A percentile compares a stretch with the other conserved stretches of the same genome.
phyloP scores from a whole-genome alignment of 2,888 invertebrate species.

The Pinctada fucata region DNA sequence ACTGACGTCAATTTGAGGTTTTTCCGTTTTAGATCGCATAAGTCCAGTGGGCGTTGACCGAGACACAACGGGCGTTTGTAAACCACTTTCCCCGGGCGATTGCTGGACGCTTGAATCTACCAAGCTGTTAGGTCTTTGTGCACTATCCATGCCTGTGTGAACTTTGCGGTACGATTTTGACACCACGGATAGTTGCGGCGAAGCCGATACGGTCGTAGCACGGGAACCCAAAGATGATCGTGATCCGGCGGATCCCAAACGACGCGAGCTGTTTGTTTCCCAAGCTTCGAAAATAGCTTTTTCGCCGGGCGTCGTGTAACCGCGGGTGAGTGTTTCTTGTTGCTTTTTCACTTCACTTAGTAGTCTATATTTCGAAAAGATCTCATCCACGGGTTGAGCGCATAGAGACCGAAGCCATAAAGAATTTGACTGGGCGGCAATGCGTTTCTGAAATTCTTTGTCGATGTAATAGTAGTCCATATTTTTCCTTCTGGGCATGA shows the following conservation, averaged over 20 bases:
- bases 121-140: slow-evolving; percentile 17
- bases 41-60: slow-evolving; percentile 17
- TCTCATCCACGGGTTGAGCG: slow-evolving; percentile 59
- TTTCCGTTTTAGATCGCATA: slow-evolving; percentile 9
- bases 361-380: slow-evolving; percentile 55
- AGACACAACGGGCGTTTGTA: slow-evolving; percentile 7
- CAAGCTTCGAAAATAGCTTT: slow-evolving; percentile 53
- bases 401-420: slow-evolving; percentile 53
- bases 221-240: neutral
- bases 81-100: slow-evolving; percentile 19
- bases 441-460: slow-evolving; percentile 41
- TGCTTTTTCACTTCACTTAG: slow-evolving; percentile 40
- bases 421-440: slow-evolving; percentile 45
- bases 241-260: slow-evolving; percentile 29
- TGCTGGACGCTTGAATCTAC: slow-evolving; percentile 22
- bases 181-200: slow-evolving; percentile 33
- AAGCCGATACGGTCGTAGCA: slow-evolving; percentile 19
- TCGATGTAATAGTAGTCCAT: slow-evolving; percentile 57
- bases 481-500: slow-evolving; percentile 49
- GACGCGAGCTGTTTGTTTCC: slow-evolving; percentile 46
- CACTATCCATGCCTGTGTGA: neutral
- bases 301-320: slow-evolving; percentile 55
- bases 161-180: slow-evolving; percentile 28
- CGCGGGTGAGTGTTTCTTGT: slow-evolving; percentile 31
- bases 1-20: slow-evolving; percentile 12